A percentile compares a stretch with the other conserved stretches of the same genome.
Evolutionary conservation across 2,888 invertebrate species (phyloP).

Genomic region (Sussaba pulchella): DNA sequence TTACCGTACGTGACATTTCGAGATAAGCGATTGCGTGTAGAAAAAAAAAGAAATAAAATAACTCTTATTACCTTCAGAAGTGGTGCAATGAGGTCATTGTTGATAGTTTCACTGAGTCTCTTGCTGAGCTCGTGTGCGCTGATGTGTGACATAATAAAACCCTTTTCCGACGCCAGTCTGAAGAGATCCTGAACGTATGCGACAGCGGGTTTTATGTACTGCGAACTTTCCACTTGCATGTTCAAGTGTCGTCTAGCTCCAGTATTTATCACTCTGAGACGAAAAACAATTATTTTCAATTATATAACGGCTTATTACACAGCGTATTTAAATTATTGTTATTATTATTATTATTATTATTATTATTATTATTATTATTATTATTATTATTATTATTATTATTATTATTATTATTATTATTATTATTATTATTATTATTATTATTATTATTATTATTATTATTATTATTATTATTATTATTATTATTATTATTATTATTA

Average conservation of each 20-base stretch:
- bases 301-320: too few relatives aligned
- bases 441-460: too few relatives aligned
- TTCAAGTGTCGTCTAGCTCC: constrained; percentile 89
- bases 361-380: too few relatives aligned
- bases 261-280: constrained; percentile 87
- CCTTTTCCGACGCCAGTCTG: constrained; percentile 89
- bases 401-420: too few relatives aligned
- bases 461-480: too few relatives aligned
- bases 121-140: constrained; percentile 91
- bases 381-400: too few relatives aligned
- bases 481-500: too few relatives aligned
- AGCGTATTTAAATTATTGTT: too few relatives aligned
- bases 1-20: not conserved
- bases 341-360: too few relatives aligned
- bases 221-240: constrained; percentile 89
- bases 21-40: not conserved
- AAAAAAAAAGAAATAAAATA: not conserved
- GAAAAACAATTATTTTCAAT: too few relatives aligned
- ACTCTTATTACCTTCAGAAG: constrained; percentile 85
- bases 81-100: constrained; percentile 93
- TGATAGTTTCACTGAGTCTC: constrained; percentile 91
- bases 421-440: too few relatives aligned
- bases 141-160: constrained; percentile 87
- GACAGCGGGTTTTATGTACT: constrained; percentile 91
- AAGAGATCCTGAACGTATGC: constrained; percentile 90